Conservation (phyloP, 2,888 invertebrate genomes). For the Cryptocephalus moraei region DNA sequence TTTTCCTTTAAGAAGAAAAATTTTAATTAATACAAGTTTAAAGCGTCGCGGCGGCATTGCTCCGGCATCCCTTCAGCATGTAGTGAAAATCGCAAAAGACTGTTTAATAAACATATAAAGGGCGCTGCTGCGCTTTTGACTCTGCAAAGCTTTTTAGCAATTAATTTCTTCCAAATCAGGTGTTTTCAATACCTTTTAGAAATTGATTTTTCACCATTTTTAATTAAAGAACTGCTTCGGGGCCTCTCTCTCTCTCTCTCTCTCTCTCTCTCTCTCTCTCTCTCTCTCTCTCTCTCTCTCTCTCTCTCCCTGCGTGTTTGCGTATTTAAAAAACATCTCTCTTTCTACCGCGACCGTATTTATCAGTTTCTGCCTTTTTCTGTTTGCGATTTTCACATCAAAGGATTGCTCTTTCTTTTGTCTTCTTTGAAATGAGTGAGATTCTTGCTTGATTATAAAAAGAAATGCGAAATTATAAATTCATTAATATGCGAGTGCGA, state of each 20-base stretch:
- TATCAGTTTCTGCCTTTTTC: slow-evolving; percentile 26
- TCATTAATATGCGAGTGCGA: slow-evolving; percentile 8
- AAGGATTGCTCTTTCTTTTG: slow-evolving; percentile 28
- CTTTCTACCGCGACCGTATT: slow-evolving; percentile 16
- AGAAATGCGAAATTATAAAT: slow-evolving; percentile 14
- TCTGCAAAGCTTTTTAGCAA: slow-evolving; percentile 20
- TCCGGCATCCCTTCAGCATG: too few relatives aligned
- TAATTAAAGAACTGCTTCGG: slow-evolving; percentile 27
- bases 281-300: too few relatives aligned
- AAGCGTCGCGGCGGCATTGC: too few relatives aligned
- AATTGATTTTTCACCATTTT: slow-evolving; percentile 31
- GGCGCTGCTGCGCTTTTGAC: slow-evolving; percentile 15
- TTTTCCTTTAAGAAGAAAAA: too few relatives aligned
- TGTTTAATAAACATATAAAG: slow-evolving; percentile 12
- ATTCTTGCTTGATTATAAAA: slow-evolving; percentile 18
- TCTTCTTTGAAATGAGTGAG: slow-evolving; percentile 22
- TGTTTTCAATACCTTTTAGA: slow-evolving; percentile 29
- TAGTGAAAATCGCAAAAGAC: background rate
- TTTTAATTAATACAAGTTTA: too few relatives aligned
- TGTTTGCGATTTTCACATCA: slow-evolving; percentile 25
- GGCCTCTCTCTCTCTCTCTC: slow-evolving; percentile 7
- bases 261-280: too few relatives aligned
- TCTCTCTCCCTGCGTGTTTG: background rate
- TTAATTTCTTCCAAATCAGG: slow-evolving; percentile 34
- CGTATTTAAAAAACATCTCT: background rate